Conservation (phyloP, 2,888 invertebrate species). For the Thysanoteuthis rhombus region DNA sequence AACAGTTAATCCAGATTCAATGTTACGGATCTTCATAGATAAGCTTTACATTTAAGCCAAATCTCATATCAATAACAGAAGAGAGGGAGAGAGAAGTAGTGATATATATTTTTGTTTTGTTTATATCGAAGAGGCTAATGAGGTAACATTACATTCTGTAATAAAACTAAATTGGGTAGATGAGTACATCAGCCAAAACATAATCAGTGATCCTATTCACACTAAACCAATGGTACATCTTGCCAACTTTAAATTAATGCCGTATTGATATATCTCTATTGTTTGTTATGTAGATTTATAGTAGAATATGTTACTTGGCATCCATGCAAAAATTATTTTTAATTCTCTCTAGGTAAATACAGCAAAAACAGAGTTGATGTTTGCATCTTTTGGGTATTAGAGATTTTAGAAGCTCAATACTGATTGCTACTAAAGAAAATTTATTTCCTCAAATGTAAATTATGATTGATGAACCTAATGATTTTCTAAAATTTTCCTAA, state of each 20-base stretch:
- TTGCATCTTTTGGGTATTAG: background rate
- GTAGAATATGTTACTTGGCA: background rate
- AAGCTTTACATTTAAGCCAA: background rate
- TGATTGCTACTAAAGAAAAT: background rate
- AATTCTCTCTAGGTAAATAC: background rate
- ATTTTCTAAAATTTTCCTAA: background rate
- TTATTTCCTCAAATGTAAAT: background rate
- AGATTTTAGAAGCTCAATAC: background rate
- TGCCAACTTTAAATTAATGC: background rate
- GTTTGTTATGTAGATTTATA: background rate
- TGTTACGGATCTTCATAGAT: background rate
- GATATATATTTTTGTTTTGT: background rate
- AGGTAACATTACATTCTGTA: background rate
- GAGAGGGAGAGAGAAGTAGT: background rate
- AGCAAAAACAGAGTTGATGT: background rate
- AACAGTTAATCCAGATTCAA: background rate
- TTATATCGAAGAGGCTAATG: background rate
- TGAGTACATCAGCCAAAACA: background rate
- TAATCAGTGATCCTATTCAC: background rate
- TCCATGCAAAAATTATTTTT: background rate
- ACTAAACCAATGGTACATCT: background rate
- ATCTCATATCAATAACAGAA: background rate
- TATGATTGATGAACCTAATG: background rate
- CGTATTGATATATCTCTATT: background rate
- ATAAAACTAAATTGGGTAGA: background rate